These are phyloP conservation scores for Mohoua ochrocephala DNA, from an alignment of 2,113 vertebrate species.

Conservation along the genomic window DNA sequence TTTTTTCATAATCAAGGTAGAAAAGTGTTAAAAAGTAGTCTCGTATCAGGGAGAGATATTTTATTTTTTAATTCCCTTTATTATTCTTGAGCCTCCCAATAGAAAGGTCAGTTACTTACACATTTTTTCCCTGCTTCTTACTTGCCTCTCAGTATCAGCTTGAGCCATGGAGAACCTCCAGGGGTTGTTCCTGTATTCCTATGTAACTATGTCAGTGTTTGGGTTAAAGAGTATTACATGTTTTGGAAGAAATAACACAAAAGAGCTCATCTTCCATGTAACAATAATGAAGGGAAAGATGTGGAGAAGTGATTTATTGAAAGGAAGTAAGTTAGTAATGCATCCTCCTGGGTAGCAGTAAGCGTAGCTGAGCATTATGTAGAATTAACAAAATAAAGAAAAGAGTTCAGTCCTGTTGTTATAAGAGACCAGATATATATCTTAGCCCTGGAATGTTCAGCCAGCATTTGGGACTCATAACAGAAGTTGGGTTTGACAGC, in stretches of 20 bases:
- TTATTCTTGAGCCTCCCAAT: neutral
- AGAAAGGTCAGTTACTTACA: neutral
- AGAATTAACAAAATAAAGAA: neutral
- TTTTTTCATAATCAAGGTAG: neutral
- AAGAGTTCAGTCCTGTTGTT: neutral
- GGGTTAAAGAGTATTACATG: neutral
- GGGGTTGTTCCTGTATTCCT: neutral
- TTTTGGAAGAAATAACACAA: neutral
- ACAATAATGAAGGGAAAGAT: neutral
- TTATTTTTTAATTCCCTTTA: neutral
- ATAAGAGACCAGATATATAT: neutral
- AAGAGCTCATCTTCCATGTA: neutral
- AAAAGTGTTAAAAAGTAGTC: neutral
- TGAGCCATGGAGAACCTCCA: neutral
- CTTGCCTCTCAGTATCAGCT: neutral
- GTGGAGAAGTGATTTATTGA: neutral
- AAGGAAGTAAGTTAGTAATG: neutral
- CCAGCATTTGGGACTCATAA: neutral
- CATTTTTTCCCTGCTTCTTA: neutral
- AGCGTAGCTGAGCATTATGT: neutral
- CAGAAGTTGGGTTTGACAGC: neutral
- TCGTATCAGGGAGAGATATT: neutral
- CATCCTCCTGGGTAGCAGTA: neutral
- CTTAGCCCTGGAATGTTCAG: neutral
- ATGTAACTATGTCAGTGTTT: neutral